Base-by-base conservation (phyloP, 1,140 invertebrate species). In the Hestina assimilis region DNA sequence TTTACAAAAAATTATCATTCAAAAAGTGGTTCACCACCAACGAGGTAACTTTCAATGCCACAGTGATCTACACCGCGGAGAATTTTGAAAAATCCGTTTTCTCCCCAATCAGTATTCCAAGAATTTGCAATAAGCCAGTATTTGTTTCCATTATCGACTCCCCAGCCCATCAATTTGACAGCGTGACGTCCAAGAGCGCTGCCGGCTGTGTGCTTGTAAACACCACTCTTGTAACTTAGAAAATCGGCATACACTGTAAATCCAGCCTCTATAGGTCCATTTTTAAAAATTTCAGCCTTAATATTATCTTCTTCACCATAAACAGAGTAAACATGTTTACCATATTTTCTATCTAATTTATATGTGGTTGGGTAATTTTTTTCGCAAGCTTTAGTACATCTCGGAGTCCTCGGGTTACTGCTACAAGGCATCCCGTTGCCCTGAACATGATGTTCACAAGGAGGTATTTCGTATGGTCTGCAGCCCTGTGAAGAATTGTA, bases 51-150 rank as follows among this genome's bases (percentile, higher is more conserved):
- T 86, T 98, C 97, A 73, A 97, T 97, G 19, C 95, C 96, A 80
- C 96, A 96, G 70, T 98, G 95, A 87, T 98, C 92, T 46, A 89
- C 77, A n/a, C 97, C 97, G 67, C 96, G 90, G 4, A 95, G 83
- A 35, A 98, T 97, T 79, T 96, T 96, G 90, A 98, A 98, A 79
- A 92, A 95, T 7, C 97, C 96, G 79, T 93, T 90, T 76, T 94
- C 91, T 21, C 93, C 96, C 96, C 96, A 98, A 72, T 97, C 96
- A 4, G 90, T 89, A 82, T 98, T 98, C 96, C 96, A 98, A 0
- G 96, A 97, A 89, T 98, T 98, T 33, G 95, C 96, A 66, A 96
- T 92, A 0, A 96, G 90, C 97, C 97, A 98, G 77, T 97, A 98
- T 20, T 94, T 93, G 26, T 90, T 91, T 0, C 91, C 92, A 51